Evolutionary conservation across 2,888 invertebrate genomes (phyloP), one percentile per base, ranked within the genome.

Genomic region (Orthosia gothica): DNA sequence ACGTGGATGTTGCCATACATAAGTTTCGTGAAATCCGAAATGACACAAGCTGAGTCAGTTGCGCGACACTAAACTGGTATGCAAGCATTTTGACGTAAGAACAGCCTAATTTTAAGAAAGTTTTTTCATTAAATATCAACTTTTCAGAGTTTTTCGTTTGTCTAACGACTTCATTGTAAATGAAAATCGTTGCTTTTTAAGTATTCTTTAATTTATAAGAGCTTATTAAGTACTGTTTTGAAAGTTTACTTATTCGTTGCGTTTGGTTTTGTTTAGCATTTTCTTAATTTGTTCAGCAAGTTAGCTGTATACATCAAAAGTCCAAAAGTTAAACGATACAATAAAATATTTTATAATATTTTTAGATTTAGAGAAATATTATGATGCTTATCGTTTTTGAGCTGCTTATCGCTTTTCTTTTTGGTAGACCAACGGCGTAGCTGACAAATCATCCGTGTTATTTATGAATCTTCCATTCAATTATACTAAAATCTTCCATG

Each of bases 31-130:
- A 86, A 90, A 85, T 85, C 88, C 83, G 91, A 91, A 92, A 91
- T 93, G 89, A 89, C 84, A 89, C 84, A 86, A 83, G 89, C 84
- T 84, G 87, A 83, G 87, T 82, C 88, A 83, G 85, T 88, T 85
- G 87, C 83, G 85, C 87, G 89, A 84, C 90, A 86, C 83, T 89
- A 89, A 83, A 89, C 90, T 91, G 95, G 95, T 95, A 94, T 93
- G 93, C 88, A 74, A 87, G 82, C 75, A 85, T 83, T 89, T 90
- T 88, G 82, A 84, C 84, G 83, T 88, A 84, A 82, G 75, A 82
- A 66, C 70, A 69, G 64, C 70, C 69, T 74, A 77, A 86, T 83
- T 82, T 81, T 75, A 85, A 83, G 45, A 90, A 89, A 87, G 85
- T 88, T 88, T 84, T 87, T 81, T 83, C 74, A 83, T 88, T 87